These are phyloP conservation scores for Lagocephalus sceleratus DNA, from an alignment of 2,797 vertebrate species.

Conservation along the genomic window DNA sequence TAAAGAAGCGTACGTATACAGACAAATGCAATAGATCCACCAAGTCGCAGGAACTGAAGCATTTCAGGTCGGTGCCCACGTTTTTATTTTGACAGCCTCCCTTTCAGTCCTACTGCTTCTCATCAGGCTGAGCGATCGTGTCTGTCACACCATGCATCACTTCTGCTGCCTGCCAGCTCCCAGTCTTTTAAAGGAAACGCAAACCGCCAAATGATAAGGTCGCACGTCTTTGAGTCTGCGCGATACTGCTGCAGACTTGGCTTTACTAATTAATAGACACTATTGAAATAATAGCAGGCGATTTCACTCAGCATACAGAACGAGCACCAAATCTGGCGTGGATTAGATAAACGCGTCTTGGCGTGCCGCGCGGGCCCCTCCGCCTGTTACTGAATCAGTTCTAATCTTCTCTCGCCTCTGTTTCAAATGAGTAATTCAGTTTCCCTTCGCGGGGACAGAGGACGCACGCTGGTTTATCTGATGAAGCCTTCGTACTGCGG, in stretches of 20 bases:
- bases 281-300: conserved; percentile 5
- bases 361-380: neutral
- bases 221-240: no score
- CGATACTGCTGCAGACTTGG: neutral
- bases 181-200: neutral
- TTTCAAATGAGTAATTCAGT: conserved; percentile 54
- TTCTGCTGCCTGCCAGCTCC: conserved; percentile 10
- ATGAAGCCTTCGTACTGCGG: conserved; percentile 37
- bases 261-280: conserved; percentile 1
- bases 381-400: conserved; percentile 39
- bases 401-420: conserved; percentile 49
- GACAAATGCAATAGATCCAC: neutral
- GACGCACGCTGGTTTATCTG: conserved; percentile 35
- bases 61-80: neutral
- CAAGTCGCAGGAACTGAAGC: neutral
- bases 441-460: conserved; percentile 30
- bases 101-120: conserved; percentile 15
- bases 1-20: neutral
- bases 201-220: neutral
- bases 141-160: conserved; percentile 9
- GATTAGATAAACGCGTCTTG: conserved; percentile 22
- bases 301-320: conserved; percentile 7
- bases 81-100: neutral
- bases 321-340: conserved; percentile 29
- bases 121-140: conserved; percentile 27